phyloP scores from a whole-genome alignment of 2,888 invertebrate species.

The Seladonia tumulorum region DNA sequence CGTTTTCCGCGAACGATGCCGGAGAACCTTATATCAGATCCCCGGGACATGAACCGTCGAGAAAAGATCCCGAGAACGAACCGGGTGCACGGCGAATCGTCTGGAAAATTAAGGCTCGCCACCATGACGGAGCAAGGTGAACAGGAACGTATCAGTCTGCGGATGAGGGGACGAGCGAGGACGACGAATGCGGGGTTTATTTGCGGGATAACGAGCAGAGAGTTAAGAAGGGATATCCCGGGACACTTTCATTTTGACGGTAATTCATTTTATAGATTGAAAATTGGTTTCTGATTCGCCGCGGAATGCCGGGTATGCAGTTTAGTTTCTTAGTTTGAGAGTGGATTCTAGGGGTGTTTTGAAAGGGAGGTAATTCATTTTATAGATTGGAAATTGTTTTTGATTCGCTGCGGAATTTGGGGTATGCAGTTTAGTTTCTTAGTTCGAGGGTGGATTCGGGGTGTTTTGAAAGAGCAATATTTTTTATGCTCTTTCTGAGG shows the following conservation, averaged over 20 bases:
- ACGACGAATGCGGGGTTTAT: background rate
- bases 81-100: background rate
- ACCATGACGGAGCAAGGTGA: background rate
- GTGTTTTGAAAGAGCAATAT: background rate
- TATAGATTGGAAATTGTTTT: background rate
- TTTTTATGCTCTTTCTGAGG: no score
- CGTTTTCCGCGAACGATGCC: background rate
- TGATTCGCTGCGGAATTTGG: background rate
- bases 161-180: background rate
- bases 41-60: background rate
- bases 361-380: background rate
- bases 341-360: no score
- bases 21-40: background rate
- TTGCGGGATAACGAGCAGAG: background rate
- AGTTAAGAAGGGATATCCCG: background rate
- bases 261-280: background rate
- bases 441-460: background rate
- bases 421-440: background rate
- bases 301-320: background rate
- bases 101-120: background rate
- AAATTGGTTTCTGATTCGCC: background rate
- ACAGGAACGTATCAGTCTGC: background rate
- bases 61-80: background rate
- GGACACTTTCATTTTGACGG: background rate
- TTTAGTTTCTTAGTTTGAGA: background rate